Conservation (phyloP, 2,888 invertebrate genomes). For the Phalera bucephala region DNA sequence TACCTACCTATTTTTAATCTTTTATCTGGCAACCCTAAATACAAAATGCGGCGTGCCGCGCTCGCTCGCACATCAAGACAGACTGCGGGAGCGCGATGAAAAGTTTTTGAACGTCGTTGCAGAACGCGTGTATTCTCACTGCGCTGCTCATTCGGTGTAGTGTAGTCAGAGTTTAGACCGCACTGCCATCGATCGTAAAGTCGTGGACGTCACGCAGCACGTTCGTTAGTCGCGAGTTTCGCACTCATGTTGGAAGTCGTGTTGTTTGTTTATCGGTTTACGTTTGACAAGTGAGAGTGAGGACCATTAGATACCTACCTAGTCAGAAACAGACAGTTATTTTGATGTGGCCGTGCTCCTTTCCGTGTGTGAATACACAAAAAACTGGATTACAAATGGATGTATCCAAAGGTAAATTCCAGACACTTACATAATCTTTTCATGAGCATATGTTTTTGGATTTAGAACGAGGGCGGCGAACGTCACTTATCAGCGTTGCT, state of each 20-base stretch:
- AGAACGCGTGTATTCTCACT: too few species aligned
- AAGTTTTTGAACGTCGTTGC: too few species aligned
- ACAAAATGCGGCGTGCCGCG: conserved; percentile 1
- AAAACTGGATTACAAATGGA: conserved; percentile 62
- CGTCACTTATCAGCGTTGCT: conserved; percentile 37
- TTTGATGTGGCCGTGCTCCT: conserved; percentile 50
- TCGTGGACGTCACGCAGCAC: conserved; percentile 18
- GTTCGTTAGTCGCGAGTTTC: conserved; percentile 52
- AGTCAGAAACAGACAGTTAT: conserved; percentile 27
- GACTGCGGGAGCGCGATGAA: too few species aligned
- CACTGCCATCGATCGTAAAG: conserved; percentile 24
- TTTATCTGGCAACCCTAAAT: conserved; percentile 17
- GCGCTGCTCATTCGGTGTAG: too few species aligned
- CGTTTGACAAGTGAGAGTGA: conserved; percentile 54
- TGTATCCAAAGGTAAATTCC: conserved; percentile 59
- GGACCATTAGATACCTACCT: conserved; percentile 30
- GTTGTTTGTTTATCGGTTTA: conserved; percentile 43
- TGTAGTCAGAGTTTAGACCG: not conserved
- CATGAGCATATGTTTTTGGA: conserved; percentile 58
- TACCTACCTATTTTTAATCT: not conserved
- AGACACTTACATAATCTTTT: conserved; percentile 56
- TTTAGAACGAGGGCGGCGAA: conserved; percentile 47
- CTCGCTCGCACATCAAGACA: not conserved
- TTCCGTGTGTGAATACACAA: conserved; percentile 35
- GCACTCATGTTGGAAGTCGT: conserved; percentile 64